Conservation (phyloP, 2,797 vertebrate genomes). For the Nothura maculosa region DNA sequence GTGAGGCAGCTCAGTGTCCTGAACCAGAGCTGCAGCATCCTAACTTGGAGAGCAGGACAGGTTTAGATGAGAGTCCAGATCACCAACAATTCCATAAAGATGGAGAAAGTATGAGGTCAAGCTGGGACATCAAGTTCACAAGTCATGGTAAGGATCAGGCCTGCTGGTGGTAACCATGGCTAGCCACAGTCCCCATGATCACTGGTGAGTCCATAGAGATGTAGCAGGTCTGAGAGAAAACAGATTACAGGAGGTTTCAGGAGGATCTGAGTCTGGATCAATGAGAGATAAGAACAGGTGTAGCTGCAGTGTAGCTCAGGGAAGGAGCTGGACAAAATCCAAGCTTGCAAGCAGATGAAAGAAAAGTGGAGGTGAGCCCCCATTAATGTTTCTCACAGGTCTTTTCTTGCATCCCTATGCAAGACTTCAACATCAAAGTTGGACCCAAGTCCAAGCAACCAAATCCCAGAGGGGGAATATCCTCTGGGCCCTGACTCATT, state of each 20-base stretch:
- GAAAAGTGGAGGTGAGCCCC: too few relatives aligned
- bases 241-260: neutral
- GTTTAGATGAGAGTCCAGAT: neutral
- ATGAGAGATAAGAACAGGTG: neutral
- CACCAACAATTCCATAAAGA: neutral
- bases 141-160: neutral
- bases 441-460: neutral
- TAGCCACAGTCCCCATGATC: neutral
- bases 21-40: rapidly evolving
- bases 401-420: neutral
- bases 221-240: neutral
- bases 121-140: neutral
- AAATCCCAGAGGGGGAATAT: rapidly evolving
- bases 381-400: neutral
- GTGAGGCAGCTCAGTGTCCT: neutral
- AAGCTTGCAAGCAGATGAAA: neutral
- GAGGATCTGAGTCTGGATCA: neutral
- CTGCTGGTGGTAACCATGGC: neutral
- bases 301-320: neutral
- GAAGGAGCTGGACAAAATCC: neutral
- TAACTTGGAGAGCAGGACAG: neutral
- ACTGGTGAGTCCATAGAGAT: neutral
- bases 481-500: rapidly evolving
- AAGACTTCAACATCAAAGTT: rapidly evolving
- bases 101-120: neutral